These are phyloP conservation scores for Anguilla rostrata DNA, from an alignment of 2,113 vertebrate genomes.

Conservation along the genomic window DNA sequence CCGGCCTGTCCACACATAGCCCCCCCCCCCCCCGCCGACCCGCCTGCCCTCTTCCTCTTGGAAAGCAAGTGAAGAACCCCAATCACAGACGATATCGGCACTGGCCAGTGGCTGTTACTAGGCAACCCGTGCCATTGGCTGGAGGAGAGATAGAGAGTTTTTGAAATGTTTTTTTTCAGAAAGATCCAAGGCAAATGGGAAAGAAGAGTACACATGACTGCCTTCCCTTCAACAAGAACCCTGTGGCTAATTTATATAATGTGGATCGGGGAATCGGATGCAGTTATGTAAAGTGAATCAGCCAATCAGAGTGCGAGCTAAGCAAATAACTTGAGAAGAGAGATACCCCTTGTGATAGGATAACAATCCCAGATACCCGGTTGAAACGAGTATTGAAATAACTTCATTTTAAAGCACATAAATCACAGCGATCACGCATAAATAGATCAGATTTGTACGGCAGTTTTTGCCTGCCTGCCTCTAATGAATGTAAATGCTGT, in stretches of 20 bases:
- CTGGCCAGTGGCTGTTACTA: not conserved
- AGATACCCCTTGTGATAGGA: too few species aligned
- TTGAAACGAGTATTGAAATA: too few species aligned
- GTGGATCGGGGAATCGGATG: not conserved
- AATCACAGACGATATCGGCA: not conserved
- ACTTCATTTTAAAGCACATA: too few species aligned
- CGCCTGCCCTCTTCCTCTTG: too few species aligned
- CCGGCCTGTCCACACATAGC: too few species aligned
- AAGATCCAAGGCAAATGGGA: not conserved
- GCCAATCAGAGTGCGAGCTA: not conserved
- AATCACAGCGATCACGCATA: too few species aligned
- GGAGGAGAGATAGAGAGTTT: not conserved
- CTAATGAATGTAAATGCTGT: too few species aligned
- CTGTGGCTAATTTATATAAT: not conserved
- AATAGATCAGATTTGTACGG: too few species aligned
- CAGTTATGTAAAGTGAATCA: constrained; percentile 4
- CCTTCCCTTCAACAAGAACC: not conserved
- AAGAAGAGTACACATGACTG: not conserved
- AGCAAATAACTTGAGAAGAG: too few species aligned
- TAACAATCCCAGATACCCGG: too few species aligned
- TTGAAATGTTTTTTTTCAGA: not conserved
- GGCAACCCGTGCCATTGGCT: not conserved
- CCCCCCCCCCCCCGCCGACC: too few species aligned
- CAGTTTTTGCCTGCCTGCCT: too few species aligned
- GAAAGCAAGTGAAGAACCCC: not conserved